These are phyloP conservation scores for Balanococcus diminutus DNA, from an alignment of 2,888 invertebrate species.

Conservation along the genomic window DNA sequence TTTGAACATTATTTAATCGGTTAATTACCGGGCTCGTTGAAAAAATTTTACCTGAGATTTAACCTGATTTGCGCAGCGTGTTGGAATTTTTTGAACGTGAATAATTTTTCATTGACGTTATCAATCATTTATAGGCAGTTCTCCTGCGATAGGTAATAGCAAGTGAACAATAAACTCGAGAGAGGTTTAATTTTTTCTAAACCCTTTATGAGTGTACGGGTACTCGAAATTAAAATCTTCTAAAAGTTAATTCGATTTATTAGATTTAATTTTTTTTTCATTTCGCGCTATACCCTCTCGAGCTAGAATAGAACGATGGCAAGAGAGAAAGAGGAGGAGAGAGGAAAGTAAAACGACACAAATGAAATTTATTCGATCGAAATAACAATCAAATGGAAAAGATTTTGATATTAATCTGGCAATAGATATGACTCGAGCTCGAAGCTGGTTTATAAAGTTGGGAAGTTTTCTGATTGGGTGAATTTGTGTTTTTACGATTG, in stretches of 20 bases:
- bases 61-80: not conserved
- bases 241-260: not conserved
- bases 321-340: not conserved
- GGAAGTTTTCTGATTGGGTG: slow-evolving; percentile 9
- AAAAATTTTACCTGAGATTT: not conserved
- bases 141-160: no score
- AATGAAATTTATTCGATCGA: not conserved
- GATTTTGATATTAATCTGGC: not conserved
- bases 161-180: no score
- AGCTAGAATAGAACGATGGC: no score
- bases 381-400: not conserved
- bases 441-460: not conserved
- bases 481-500: not conserved
- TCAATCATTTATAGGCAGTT: not conserved
- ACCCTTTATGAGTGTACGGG: not conserved
- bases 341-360: not conserved
- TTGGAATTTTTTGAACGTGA: not conserved
- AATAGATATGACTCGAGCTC: not conserved
- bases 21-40: not conserved
- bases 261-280: no score
- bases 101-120: not conserved
- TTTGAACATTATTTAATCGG: not conserved
- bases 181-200: no score
- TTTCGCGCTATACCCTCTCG: not conserved
- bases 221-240: not conserved